A percentile compares a stretch with the other conserved stretches of the same genome.
phyloP scores from a whole-genome alignment of 2,888 invertebrate species.

The Scaptomyza parva region DNA sequence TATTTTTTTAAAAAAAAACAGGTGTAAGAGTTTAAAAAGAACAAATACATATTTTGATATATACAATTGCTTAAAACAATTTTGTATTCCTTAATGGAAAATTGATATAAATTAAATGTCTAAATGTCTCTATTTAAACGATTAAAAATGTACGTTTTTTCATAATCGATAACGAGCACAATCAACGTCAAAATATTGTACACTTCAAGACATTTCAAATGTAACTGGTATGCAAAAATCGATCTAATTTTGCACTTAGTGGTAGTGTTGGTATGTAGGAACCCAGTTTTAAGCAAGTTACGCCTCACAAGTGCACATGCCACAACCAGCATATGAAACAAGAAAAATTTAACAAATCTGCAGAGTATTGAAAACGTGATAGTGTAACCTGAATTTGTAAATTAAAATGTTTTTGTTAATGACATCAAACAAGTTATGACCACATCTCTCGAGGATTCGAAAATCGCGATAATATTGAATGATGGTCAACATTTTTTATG shows the following conservation, averaged over 20 bases:
- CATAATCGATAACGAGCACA: slow-evolving; percentile 16
- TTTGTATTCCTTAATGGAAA: neutral
- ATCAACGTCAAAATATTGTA: neutral
- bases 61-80: neutral
- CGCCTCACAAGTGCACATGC: slow-evolving; percentile 66
- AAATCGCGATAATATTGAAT: slow-evolving; percentile 20
- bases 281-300: slow-evolving; percentile 66
- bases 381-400: slow-evolving; percentile 62
- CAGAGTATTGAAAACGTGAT: slow-evolving; percentile 49
- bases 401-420: slow-evolving; percentile 76
- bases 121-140: neutral
- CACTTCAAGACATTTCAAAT: slow-evolving; percentile 6
- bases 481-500: slow-evolving; percentile 11
- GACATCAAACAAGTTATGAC: slow-evolving; percentile 55
- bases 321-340: slow-evolving; percentile 28
- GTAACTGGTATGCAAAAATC: slow-evolving; percentile 36
- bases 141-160: slow-evolving; percentile 15
- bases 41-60: too few species aligned
- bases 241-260: slow-evolving; percentile 40
- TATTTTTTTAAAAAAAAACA: too few species aligned
- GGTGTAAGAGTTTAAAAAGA: too few species aligned
- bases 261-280: slow-evolving; percentile 46
- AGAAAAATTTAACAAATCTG: slow-evolving; percentile 20
- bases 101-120: neutral
- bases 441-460: slow-evolving; percentile 38